Conservation (phyloP, 2,888 invertebrate species). For the Lepidocyrtoides sp. region DNA sequence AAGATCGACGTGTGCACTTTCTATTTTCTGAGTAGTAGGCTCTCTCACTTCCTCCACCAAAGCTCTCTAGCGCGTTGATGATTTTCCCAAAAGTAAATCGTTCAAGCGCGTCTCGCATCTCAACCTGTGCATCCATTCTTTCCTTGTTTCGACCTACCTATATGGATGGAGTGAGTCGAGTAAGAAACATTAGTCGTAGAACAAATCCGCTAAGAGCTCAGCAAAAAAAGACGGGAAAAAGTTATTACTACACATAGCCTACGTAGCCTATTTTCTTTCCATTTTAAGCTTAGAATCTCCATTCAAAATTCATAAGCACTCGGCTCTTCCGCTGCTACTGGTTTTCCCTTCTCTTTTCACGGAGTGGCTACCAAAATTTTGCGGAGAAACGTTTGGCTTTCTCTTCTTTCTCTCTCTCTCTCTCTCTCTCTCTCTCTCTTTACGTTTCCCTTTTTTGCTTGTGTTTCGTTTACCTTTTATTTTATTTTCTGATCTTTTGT, state of each 20-base stretch:
- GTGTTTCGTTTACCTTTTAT: too few relatives aligned
- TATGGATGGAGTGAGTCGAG: neutral
- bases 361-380: conserved; percentile 61
- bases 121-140: conserved; percentile 8
- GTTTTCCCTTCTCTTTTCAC: neutral
- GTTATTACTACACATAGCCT: conserved; percentile 39
- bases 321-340: conserved; percentile 41
- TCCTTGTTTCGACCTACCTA: neutral
- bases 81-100: conserved; percentile 68
- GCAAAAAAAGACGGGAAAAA: conserved; percentile 12
- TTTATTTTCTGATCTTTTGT: neutral
- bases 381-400: conserved; percentile 64
- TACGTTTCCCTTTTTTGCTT: neutral
- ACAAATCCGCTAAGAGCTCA: conserved; percentile 58
- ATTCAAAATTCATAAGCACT: conserved; percentile 80
- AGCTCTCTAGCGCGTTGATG: conserved; percentile 58
- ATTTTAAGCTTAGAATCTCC: conserved; percentile 71
- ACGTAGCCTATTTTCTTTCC: conserved; percentile 67
- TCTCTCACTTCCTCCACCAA: conserved; percentile 36
- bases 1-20: conserved; percentile 25
- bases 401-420: conserved; percentile 27
- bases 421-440: conserved; percentile 8
- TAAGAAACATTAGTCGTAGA: conserved; percentile 33
- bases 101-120: conserved; percentile 41
- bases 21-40: neutral